Evolutionary conservation across 2,113 vertebrate genomes (phyloP).

Genomic region (Thalassarche chlororhynchos): DNA sequence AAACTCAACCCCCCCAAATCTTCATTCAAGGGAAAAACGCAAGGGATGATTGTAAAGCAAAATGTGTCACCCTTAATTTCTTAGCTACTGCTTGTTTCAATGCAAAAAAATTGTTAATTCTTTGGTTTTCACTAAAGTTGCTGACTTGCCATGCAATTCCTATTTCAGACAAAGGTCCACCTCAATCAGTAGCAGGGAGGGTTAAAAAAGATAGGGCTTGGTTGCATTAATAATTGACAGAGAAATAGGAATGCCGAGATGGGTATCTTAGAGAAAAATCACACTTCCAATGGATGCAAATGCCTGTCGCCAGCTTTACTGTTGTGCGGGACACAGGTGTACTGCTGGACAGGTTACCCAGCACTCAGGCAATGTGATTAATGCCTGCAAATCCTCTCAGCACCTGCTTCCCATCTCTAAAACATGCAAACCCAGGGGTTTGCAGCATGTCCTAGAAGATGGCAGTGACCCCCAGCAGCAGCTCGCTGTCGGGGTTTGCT

Average conservation of each 20-base stretch:
- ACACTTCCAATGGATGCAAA: neutral
- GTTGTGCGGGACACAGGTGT: rapidly evolving
- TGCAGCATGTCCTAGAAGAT: neutral
- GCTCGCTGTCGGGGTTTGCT: neutral
- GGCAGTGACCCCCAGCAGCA: neutral
- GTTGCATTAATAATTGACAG: neutral
- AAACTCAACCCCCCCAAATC: neutral
- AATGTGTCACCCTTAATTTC: neutral
- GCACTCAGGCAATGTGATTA: neutral
- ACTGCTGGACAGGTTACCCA: too few species aligned
- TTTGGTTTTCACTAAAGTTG: neutral
- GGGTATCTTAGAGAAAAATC: neutral
- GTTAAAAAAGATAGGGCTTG: neutral
- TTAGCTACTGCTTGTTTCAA: neutral
- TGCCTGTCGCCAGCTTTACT: neutral
- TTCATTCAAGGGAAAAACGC: neutral
- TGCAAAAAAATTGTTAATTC: neutral
- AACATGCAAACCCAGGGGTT: neutral
- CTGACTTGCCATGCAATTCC: neutral
- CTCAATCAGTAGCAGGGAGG: neutral
- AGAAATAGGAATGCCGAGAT: neutral
- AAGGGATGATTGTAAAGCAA: neutral
- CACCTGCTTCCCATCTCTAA: neutral
- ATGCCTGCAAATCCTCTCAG: neutral
- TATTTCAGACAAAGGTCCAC: neutral